Percentiles rank a stretch among this genome's conserved stretches.
phyloP scores from a whole-genome alignment of 2,797 vertebrate genomes.

The Brachyalestes nurse region DNA sequence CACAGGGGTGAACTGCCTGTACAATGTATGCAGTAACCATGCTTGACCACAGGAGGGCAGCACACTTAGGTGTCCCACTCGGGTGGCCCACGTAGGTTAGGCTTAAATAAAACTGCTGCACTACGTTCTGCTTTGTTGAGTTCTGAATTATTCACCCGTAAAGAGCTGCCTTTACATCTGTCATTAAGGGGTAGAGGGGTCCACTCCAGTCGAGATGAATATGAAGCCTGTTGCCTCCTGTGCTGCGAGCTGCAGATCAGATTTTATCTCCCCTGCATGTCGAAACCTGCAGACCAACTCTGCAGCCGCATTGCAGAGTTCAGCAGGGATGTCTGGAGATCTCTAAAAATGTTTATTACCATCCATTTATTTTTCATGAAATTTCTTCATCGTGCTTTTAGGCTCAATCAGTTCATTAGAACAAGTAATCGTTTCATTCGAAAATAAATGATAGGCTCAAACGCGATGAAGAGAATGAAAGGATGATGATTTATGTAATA shows the following conservation, averaged over 20 bases:
- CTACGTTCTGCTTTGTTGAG: neutral
- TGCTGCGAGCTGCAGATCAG: constrained; percentile 47
- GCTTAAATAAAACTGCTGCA: neutral
- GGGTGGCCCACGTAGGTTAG: neutral
- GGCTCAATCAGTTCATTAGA: too few relatives aligned
- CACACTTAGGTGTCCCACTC: neutral
- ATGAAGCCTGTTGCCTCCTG: constrained; percentile 42
- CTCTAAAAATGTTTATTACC: neutral
- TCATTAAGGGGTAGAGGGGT: constrained; percentile 1
- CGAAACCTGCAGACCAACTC: constrained; percentile 45
- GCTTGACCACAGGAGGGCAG: constrained; percentile 14
- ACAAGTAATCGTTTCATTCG: neutral
- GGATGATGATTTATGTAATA: too few relatives aligned
- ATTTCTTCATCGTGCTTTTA: neutral
- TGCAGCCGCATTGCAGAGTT: constrained; percentile 22
- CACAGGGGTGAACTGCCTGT: too few relatives aligned
- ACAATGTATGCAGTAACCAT: neutral
- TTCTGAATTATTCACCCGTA: neutral
- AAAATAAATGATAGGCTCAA: too few relatives aligned
- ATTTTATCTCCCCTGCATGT: constrained; percentile 47
- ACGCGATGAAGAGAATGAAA: too few relatives aligned
- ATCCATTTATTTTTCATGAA: neutral
- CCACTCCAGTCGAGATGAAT: constrained; percentile 3
- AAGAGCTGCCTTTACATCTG: constrained; percentile 6
- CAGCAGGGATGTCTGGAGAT: constrained; percentile 10